Evolutionary conservation across 1,140 invertebrate genomes (phyloP).

Genomic region (Drosophila nannoptera): DNA sequence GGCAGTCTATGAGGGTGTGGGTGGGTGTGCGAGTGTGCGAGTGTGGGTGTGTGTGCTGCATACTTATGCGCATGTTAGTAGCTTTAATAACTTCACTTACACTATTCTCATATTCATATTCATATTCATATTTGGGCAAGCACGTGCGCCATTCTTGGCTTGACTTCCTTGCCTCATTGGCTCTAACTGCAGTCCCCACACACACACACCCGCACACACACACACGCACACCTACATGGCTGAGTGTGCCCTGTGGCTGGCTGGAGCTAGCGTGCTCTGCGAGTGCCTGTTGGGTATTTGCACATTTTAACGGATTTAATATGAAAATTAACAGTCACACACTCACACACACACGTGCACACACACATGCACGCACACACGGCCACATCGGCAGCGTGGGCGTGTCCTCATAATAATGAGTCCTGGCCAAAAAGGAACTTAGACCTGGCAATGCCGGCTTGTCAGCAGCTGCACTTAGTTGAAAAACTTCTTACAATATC

Average conservation of each 20-base stretch:
- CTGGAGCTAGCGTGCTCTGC: conserved; percentile 25
- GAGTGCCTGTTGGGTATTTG: conserved; percentile 74
- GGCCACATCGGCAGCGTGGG: conserved; percentile 26
- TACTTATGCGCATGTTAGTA: conserved; percentile 42
- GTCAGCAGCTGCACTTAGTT: conserved; percentile 72
- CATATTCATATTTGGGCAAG: conserved; percentile 43
- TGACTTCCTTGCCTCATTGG: conserved; percentile 42
- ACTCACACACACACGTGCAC: conserved; percentile 32
- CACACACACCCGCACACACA: background rate
- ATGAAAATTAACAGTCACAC: conserved; percentile 72
- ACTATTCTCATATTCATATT: conserved; percentile 61
- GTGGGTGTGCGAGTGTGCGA: conserved; percentile 7
- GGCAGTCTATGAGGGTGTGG: background rate
- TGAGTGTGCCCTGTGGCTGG: conserved; percentile 8
- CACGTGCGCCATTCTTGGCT: conserved; percentile 37
- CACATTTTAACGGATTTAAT: conserved; percentile 78
- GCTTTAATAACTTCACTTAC: conserved; percentile 75
- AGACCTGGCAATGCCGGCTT: conserved; percentile 12
- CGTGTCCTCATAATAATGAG: conserved; percentile 71
- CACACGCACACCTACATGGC: conserved; percentile 7
- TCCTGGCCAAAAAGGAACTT: conserved; percentile 38
- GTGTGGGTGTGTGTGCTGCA: conserved; percentile 6
- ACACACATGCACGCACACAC: background rate
- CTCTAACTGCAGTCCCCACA: conserved; percentile 1
- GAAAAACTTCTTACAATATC: conserved; percentile 74